Evolutionary conservation across 2,888 invertebrate genomes (phyloP), one percentile per base, ranked within the genome.

Genomic region (Kryphioiulus occultus): DNA sequence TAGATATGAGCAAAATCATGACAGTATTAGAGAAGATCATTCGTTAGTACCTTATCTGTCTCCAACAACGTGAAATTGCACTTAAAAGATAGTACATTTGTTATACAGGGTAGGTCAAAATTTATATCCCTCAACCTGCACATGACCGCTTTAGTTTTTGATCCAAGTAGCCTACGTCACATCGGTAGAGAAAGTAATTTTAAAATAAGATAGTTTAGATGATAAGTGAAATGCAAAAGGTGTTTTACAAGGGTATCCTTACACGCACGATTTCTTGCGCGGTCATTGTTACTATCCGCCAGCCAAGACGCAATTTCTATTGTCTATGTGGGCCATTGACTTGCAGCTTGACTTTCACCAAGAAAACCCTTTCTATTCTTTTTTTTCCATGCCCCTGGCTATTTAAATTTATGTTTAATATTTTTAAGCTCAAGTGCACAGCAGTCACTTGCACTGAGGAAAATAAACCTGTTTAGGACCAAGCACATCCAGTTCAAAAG

Each of bases 291-390:
- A 3, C 26, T 68, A 12, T 68, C n/a, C 12, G 10, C 26, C 26
- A n/a, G 9, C 26, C 68, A 26, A 68, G 26, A 68, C n/a, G 26
- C 26, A 12, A 26, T 22, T 59, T 22, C 59, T 22, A 22, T 59
- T 59, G 59, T 68, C 68, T 68, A 68, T 2, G 68, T 68, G 68
- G 68, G 68, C 68, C 68, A 68, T 68, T 68, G 68, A 68, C 68
- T 68, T 68, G 26, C 68, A n/a, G n/a, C n/a, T n/a, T 68, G 68
- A 68, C 68, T 68, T 68, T 68, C 68, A 68, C 68, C 68, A 68
- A 68, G 68, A 26, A 68, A 68, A 68, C 26, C 68, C 68, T 68
- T 68, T 68, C 68, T 68, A n/a, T 68, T 26, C 68, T n/a, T n/a
- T n/a, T n/a, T n/a, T 30, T 12, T 68, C n/a, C 26, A 68, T 68